Evolutionary conservation across 2,888 invertebrate genomes (phyloP), one percentile per base, ranked within the genome.

Genomic region (Diadegma fenestrale): DNA sequence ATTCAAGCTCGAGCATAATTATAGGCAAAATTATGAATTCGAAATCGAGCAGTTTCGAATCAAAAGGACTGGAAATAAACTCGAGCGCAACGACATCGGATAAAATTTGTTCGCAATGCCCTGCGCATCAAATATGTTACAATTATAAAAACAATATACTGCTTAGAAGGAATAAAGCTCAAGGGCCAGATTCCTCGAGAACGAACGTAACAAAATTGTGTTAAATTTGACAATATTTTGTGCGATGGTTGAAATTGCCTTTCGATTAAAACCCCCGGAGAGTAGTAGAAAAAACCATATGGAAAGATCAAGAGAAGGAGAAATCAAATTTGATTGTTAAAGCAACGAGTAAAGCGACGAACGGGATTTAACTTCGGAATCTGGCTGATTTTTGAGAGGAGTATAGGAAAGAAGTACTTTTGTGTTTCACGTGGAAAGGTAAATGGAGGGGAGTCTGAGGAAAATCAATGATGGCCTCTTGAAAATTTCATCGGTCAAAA

Each of bases 381-480:
- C 12, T 63, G 45, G 37, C 48, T 48, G 33, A 82, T 37, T 72
- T 64, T 72, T 54, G 72, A 64, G 80, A 58, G 26, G 5, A 51
- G 48, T 84, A 87, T 19, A 33, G 33, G n/a, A 51, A 80, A 75
- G 72, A 77, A 72, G 69, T 61, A 43, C 77, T 54, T 68, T 61
- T 51, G 72, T 80, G 80, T 72, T 84, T 48, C 86, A 86, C 85
- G 86, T 88, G 89, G 88, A 86, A 86, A 80, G 86, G 89, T 85
- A 87, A 87, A 87, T 86, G 86, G 69, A 72, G 84, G 85, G 83
- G 88, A 83, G 85, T 87, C 54, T 87, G 87, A 88, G 88, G 88
- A 91, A 91, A 91, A 91, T 91, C 91, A 91, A 91, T 91, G 90
- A 91, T 89, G 90, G 90, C 87, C 89, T 91, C 90, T 90, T 91